Conservation (phyloP, 2,888 invertebrate genomes). For the Eueremaeus valkanovi region DNA sequence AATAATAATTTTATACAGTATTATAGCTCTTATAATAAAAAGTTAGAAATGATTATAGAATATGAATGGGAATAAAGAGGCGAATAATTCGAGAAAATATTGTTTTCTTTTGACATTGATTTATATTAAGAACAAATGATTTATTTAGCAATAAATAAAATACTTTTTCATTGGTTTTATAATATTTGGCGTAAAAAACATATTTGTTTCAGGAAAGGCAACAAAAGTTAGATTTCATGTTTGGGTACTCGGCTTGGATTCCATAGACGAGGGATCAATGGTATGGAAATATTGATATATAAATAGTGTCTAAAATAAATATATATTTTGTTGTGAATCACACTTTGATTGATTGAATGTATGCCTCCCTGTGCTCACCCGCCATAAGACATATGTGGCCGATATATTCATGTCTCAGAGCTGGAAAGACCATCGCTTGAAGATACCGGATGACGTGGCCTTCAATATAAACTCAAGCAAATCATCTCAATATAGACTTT, state of each 20-base stretch:
- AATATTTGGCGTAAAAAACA: too few species aligned
- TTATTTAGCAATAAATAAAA: too few species aligned
- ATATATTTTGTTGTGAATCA: background rate
- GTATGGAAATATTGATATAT: constrained; percentile 53
- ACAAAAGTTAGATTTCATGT: constrained; percentile 87
- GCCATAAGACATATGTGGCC: constrained; percentile 85
- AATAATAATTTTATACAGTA: too few species aligned
- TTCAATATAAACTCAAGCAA: constrained; percentile 57
- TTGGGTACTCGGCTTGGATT: constrained; percentile 81
- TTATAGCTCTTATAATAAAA: too few species aligned
- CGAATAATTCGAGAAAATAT: too few species aligned
- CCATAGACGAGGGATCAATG: constrained; percentile 95
- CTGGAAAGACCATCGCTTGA: constrained; percentile 81
- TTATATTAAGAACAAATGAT: too few species aligned
- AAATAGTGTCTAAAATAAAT: background rate
- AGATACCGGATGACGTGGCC: constrained; percentile 88
- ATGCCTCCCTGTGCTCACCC: too few species aligned
- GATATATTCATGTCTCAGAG: constrained; percentile 88
- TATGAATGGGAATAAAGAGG: too few species aligned
- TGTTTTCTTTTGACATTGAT: too few species aligned
- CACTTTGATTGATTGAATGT: constrained; percentile 6
- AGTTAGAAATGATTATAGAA: too few species aligned
- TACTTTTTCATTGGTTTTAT: too few species aligned
- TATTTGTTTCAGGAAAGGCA: constrained; percentile 62
- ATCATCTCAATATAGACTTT: constrained; percentile 65